These are phyloP conservation scores for Polypedilum vanderplanki DNA, from an alignment of 1,140 invertebrate genomes.

Conservation along the genomic window DNA sequence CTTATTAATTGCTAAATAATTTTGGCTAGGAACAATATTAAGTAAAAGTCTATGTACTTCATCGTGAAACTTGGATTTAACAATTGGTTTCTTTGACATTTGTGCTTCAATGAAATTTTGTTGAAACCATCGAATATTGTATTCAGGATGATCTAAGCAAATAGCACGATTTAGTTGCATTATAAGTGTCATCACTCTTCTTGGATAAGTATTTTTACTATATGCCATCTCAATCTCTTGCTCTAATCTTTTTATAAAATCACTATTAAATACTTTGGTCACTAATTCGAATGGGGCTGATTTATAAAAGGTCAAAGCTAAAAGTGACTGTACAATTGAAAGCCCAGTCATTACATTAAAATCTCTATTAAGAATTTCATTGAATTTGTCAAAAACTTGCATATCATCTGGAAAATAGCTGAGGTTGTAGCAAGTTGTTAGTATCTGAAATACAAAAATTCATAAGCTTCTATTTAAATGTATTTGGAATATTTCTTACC, in stretches of 20 bases:
- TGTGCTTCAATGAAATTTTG: constrained; percentile 52
- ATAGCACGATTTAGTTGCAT: constrained; percentile 57
- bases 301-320: constrained; percentile 47
- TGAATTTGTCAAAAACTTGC: constrained; percentile 39
- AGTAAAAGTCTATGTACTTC: constrained; percentile 36
- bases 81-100: constrained; percentile 36
- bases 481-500: constrained; percentile 33
- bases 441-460: neutral
- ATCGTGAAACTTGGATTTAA: constrained; percentile 33
- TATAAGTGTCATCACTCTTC: constrained; percentile 46
- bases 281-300: constrained; percentile 45
- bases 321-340: constrained; percentile 44
- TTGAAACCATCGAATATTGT: constrained; percentile 58
- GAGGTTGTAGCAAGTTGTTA: constrained; percentile 45
- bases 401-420: constrained; percentile 44
- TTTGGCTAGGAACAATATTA: constrained; percentile 36
- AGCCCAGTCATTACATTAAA: constrained; percentile 46
- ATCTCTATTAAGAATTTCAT: constrained; percentile 42
- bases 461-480: neutral
- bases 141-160: constrained; percentile 54
- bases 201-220: constrained; percentile 48
- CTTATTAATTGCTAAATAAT: constrained; percentile 40
- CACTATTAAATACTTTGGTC: constrained; percentile 48
- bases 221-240: constrained; percentile 48
- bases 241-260: constrained; percentile 50